Base-by-base conservation (phyloP, 2,113 vertebrate species). In the Mustela nigripes region DNA sequence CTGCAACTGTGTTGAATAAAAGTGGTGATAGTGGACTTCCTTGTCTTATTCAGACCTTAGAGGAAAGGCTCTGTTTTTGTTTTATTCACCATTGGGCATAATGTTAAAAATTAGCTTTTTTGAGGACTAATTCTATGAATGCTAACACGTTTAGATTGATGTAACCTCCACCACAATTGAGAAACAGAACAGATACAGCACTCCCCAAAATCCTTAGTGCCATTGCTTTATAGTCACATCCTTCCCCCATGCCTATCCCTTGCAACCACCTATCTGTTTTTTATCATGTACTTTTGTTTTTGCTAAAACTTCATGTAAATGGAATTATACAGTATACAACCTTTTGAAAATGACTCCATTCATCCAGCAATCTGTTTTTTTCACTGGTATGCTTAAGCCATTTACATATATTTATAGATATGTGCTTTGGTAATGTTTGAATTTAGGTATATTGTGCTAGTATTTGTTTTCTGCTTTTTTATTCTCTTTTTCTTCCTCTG, bases 271-370 rank as follows among this genome's bases (percentile, higher is more conserved):
- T 15, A 12, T 83, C 63, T 62, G 11, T 63, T 84, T 84, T 74
- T 42, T n/a, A 31, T 50, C 33, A 42, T 39, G 10, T 60, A 62
- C 22, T 36, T 73, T 60, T 48, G 53, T 22, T 53, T 73, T 60
- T 83, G 36, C n/a, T 80, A 67, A 76, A 81, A 69, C 26, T 36
- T 31, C 21, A 31, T 36, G 16, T 45, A 84, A 53, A n/a, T 60
- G 53, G 71, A 80, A 80, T 71, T 80, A 50, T 33, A 79, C 33
- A 69, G 42, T 9, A 48, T 21, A 26, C 24, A 80, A 86, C 11
- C 10, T 79, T 91, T 91, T 79, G 50, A 82, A 91, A 91, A 45
- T 95, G 18, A 31, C 19, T 91, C 45, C 39, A 36, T 24, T 92
- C 39, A 60, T 26, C 28, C 42, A 92, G 33, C 9, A 67, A 76